Percentiles rank a stretch among this genome's conserved stretches.
These are phyloP conservation scores for Zeugodacus cucurbitae DNA, from an alignment of 1,140 invertebrate genomes.

Conservation along the genomic window DNA sequence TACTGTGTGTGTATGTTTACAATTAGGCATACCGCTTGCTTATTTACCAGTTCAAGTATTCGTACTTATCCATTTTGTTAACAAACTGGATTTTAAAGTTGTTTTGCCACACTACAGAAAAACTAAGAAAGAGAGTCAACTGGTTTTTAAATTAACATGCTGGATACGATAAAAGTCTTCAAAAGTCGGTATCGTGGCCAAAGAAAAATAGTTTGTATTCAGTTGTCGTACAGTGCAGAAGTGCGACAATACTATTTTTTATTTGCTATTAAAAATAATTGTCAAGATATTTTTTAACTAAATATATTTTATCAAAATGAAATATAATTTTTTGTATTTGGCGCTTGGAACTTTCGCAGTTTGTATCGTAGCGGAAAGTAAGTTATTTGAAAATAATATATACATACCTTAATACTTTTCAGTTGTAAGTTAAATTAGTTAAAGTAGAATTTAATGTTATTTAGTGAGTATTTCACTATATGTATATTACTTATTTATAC, in stretches of 20 bases:
- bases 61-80: neutral
- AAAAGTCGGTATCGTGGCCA: neutral
- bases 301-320: constrained; percentile 4
- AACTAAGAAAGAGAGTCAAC: neutral
- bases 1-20: neutral
- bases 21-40: neutral
- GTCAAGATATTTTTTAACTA: neutral
- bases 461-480: no score
- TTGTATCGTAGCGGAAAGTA: neutral
- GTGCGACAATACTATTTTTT: neutral
- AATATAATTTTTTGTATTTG: neutral
- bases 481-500: no score
- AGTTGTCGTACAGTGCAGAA: neutral
- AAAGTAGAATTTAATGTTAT: no score
- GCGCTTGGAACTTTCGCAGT: neutral
- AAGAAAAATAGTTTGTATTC: constrained; percentile 9
- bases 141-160: neutral
- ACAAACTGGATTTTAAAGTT: constrained; percentile 26
- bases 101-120: neutral
- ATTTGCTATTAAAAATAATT: neutral
- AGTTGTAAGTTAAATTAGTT: no score
- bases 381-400: neutral
- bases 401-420: neutral
- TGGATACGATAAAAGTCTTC: constrained; percentile 16
- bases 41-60: neutral